Conservation (phyloP, 2,113 vertebrate species). For the Heterochromis multidens region DNA sequence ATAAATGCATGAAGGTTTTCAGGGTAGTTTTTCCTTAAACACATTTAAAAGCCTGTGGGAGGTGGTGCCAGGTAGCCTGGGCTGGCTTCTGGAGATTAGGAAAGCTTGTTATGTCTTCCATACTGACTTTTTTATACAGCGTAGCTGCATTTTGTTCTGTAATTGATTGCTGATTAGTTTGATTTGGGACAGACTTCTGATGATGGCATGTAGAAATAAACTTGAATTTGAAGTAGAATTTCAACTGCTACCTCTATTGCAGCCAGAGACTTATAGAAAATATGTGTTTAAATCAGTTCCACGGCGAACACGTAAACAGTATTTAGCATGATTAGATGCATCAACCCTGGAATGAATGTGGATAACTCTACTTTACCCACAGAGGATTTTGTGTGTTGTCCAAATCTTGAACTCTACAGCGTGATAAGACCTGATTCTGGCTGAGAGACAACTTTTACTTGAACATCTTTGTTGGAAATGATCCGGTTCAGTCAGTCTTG, state of each 20-base stretch:
- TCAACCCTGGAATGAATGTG: conserved; percentile 12
- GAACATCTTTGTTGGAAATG: background rate
- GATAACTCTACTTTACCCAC: background rate
- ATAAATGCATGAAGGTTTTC: conserved; percentile 43
- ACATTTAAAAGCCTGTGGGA: background rate
- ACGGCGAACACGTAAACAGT: conserved; percentile 32
- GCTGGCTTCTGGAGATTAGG: conserved; percentile 16
- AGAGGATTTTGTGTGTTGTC: background rate
- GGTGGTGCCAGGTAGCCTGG: conserved; percentile 34
- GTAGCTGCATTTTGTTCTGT: conserved; percentile 8
- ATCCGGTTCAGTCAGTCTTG: background rate
- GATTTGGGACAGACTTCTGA: conserved; percentile 17
- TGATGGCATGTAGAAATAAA: conserved; percentile 17
- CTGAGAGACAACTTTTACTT: background rate
- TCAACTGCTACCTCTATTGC: background rate
- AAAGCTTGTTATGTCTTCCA: conserved; percentile 11
- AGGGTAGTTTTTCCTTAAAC: conserved; percentile 33
- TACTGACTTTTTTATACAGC: background rate
- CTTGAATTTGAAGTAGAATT: background rate
- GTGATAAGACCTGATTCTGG: conserved; percentile 1
- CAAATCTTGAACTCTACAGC: conserved; percentile 9
- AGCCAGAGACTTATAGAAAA: conserved; percentile 17
- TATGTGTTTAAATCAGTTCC: conserved; percentile 27
- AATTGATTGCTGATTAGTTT: conserved; percentile 38
- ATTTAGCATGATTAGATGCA: conserved; percentile 41